Evolutionary conservation across 2,113 vertebrate species (phyloP), one percentile per base, ranked within the genome.

Genomic region (Collichthys lucidus): DNA sequence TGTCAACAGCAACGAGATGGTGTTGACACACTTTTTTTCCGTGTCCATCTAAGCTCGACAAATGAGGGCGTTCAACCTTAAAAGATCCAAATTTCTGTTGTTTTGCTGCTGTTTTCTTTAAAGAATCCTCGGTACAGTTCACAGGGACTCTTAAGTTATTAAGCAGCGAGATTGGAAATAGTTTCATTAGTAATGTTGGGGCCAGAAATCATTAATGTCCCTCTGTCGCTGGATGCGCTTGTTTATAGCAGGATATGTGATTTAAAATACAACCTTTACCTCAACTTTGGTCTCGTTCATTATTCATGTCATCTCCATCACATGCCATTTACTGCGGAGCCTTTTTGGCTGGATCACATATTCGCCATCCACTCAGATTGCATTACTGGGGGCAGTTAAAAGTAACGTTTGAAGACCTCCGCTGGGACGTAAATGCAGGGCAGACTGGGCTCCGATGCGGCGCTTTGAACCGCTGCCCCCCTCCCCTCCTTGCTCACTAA

Each of bases 391-490:
- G 52, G 31, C 53, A 79, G 90, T 86, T 88, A 84, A 83, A 89
- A 87, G 90, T 85, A 85, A 62, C 5, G 52, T 89, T 88, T 92
- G 88, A 91, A 88, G 78, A 46, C 59, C 55, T 84, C 89, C 83
- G 1, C 84, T 70, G 91, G 89, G 88, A 88, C 75, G 11, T 20
- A 8, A 85, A 74, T 86, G 74, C 83, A 80, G 76, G 80, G 61
- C 82, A 84, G 55, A 49, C 76, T 11, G 61, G 73, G 74, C 69
- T 78, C 55, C 11, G 15, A 20, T 78, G 71, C 31, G 9, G 22
- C 3, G 66, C 78, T 90, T 86, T 86, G 77, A 88, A 84, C 82
- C 74, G 4, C 42, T 53, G 71, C 69, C 72, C 80, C 35, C 35
- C 35, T 68, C 69, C 72, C 80, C 35, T 8, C 35, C 44, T 50